These are phyloP conservation scores for Sprattus sprattus DNA, from an alignment of 2,113 vertebrate genomes.

Conservation along the genomic window DNA sequence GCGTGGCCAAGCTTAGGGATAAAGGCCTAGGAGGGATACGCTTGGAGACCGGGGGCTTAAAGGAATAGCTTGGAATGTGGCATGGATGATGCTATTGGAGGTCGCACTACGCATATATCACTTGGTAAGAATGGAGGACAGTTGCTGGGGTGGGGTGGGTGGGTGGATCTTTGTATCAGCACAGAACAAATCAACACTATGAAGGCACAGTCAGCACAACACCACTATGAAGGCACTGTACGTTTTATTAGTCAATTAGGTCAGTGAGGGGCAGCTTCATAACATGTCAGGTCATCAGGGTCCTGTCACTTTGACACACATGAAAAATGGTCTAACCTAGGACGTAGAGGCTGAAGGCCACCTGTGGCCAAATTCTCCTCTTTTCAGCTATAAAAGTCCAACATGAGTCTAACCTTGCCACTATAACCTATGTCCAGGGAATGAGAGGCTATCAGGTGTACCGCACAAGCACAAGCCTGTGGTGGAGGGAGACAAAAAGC, in stretches of 20 bases:
- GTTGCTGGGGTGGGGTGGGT: background rate
- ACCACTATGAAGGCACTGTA: background rate
- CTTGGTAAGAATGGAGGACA: background rate
- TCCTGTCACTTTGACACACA: background rate
- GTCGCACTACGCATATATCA: background rate
- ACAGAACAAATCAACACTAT: background rate
- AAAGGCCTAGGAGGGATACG: background rate
- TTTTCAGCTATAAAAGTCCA: background rate
- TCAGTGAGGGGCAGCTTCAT: no score
- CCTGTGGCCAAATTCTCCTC: background rate
- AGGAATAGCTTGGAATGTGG: background rate
- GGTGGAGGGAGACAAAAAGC: no score
- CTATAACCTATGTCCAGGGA: no score
- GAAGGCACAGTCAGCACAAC: background rate
- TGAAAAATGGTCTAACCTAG: background rate
- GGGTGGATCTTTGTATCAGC: background rate
- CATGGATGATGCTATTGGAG: background rate
- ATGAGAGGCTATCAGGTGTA: no score
- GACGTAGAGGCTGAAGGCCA: background rate
- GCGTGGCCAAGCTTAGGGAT: background rate
- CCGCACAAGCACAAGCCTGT: no score
- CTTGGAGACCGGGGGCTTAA: background rate
- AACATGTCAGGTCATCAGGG: background rate
- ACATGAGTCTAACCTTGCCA: background rate
- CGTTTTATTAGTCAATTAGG: background rate